These are phyloP conservation scores for Caenorhabditis macrosperma DNA, from an alignment of 2,888 invertebrate genomes.

Conservation along the genomic window DNA sequence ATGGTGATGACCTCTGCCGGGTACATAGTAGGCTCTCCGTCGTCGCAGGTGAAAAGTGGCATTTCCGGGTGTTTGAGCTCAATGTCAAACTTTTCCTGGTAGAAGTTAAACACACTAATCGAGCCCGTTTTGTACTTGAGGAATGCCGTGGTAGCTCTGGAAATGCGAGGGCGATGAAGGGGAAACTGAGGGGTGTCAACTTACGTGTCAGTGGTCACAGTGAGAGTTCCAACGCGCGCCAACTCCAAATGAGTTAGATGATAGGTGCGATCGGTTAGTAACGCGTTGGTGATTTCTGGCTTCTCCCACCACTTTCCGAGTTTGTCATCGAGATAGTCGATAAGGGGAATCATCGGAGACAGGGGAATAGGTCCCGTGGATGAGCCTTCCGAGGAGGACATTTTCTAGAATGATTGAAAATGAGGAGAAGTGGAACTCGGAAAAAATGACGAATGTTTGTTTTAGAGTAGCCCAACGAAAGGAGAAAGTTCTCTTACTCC, in stretches of 20 bases:
- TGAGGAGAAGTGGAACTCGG: neutral
- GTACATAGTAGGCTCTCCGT: neutral
- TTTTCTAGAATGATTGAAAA: neutral
- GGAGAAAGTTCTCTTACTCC: neutral
- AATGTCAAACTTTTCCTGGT: neutral
- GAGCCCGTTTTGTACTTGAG: neutral
- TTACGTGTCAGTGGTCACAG: neutral
- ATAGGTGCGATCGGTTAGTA: neutral
- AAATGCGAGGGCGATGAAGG: neutral
- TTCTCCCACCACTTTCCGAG: neutral
- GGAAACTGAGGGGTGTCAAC: neutral
- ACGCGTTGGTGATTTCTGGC: neutral
- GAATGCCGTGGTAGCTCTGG: neutral
- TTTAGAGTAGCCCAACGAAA: neutral
- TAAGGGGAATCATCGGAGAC: neutral
- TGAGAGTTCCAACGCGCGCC: neutral
- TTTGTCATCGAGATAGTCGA: conserved; percentile 9
- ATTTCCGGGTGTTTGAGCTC: conserved; percentile 8
- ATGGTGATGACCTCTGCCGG: neutral
- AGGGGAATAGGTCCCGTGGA: neutral
- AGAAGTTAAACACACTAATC: neutral
- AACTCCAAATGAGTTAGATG: conserved; percentile 11
- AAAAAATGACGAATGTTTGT: neutral
- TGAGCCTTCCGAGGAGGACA: neutral
- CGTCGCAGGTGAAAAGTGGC: conserved; percentile 10